Evolutionary conservation across 2,888 invertebrate genomes (phyloP).

Genomic region (Catocala sponsa): DNA sequence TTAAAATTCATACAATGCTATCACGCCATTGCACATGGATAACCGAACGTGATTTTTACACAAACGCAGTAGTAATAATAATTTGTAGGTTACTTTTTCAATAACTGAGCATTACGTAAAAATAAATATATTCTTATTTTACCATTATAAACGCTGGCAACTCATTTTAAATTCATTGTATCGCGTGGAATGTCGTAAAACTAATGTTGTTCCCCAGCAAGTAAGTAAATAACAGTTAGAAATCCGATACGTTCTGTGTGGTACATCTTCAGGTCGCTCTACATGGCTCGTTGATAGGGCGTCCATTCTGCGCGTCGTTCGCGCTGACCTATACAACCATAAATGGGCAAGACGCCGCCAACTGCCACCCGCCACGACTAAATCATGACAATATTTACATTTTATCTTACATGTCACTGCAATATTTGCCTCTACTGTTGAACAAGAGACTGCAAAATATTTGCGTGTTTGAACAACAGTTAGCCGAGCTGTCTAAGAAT

Average conservation of each 20-base stretch:
- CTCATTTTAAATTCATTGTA: too few relatives aligned
- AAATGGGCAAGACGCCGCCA: constrained; percentile 74
- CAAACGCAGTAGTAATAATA: background rate
- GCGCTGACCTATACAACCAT: constrained; percentile 72
- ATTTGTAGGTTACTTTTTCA: too few relatives aligned
- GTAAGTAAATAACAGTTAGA: constrained; percentile 8
- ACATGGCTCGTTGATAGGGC: constrained; percentile 66
- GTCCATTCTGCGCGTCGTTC: constrained; percentile 55
- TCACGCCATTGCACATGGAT: constrained; percentile 26
- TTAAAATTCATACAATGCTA: constrained; percentile 43
- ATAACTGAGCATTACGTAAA: too few relatives aligned
- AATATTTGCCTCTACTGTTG: constrained; percentile 57
- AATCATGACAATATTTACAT: constrained; percentile 77
- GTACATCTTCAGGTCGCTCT: constrained; percentile 57
- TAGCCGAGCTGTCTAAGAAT: constrained; percentile 26
- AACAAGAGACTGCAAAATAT: constrained; percentile 36
- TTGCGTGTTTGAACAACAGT: constrained; percentile 37
- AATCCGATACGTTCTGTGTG: constrained; percentile 40
- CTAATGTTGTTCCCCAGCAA: background rate
- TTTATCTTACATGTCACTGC: constrained; percentile 63
- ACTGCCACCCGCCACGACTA: constrained; percentile 68
- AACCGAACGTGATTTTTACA: constrained; percentile 8
- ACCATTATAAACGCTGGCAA: too few relatives aligned
- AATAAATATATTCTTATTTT: too few relatives aligned
- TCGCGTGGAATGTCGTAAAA: too few relatives aligned